Conservation (phyloP, 2,113 vertebrate species). For the Triplophysa siluroides region DNA sequence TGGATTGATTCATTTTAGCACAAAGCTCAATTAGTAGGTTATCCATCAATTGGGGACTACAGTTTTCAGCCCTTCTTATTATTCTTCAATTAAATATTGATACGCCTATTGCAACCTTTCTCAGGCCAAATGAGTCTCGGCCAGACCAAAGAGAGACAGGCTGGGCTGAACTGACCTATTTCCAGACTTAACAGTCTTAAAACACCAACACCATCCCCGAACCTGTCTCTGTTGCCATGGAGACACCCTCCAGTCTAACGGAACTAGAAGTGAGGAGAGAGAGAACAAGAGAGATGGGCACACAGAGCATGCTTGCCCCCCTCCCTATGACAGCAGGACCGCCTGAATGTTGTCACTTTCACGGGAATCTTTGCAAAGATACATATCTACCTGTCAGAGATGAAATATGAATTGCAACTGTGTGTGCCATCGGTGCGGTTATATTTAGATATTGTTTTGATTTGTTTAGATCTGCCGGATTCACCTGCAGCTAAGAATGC, state of each 20-base stretch:
- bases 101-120: slow-evolving; percentile 43
- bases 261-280: slow-evolving; percentile 29
- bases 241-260: slow-evolving; percentile 72
- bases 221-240: slow-evolving; percentile 76
- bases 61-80: slow-evolving; percentile 19
- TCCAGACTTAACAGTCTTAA: slow-evolving; percentile 66
- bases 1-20: slow-evolving; percentile 54
- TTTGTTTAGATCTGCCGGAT: slow-evolving; percentile 63
- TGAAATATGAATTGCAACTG: slow-evolving; percentile 56
- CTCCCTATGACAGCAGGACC: slow-evolving; percentile 58
- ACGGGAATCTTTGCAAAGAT: slow-evolving; percentile 56
- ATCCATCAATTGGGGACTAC: not conserved
- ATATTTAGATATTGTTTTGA: slow-evolving; percentile 64
- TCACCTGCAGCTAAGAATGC: slow-evolving; percentile 56
- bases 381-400: slow-evolving; percentile 61
- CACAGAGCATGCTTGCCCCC: not conserved
- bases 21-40: slow-evolving; percentile 27
- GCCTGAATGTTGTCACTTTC: slow-evolving; percentile 58
- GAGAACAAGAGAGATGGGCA: slow-evolving; percentile 53
- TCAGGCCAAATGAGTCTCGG: slow-evolving; percentile 24
- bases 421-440: slow-evolving; percentile 58
- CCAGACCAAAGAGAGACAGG: slow-evolving; percentile 17
- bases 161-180: slow-evolving; percentile 68
- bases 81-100: slow-evolving; percentile 58
- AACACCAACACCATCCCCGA: slow-evolving; percentile 64